phyloP scores from a whole-genome alignment of 2,113 vertebrate species.

The Progne subis region DNA sequence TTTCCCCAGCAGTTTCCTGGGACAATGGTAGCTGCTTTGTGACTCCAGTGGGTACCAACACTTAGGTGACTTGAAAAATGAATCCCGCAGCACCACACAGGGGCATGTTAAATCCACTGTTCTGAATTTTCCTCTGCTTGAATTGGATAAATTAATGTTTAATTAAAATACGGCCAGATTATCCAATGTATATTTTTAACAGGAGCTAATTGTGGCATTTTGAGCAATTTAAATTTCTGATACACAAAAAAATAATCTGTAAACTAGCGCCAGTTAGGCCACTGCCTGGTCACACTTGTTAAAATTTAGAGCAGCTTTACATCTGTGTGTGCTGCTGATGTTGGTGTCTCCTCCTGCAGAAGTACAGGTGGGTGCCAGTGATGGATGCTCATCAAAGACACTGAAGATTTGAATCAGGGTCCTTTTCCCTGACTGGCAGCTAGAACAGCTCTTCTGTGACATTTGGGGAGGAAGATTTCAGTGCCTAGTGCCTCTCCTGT shows the following conservation, averaged over 20 bases:
- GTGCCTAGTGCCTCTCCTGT: not conserved
- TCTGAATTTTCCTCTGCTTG: not conserved
- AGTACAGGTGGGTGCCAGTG: not conserved
- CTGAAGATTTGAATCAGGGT: not conserved
- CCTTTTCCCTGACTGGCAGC: not conserved
- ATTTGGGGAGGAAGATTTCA: not conserved
- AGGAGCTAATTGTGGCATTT: not conserved
- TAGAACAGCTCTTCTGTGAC: not conserved
- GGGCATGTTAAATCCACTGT: not conserved
- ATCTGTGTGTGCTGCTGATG: not conserved
- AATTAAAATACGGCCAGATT: not conserved
- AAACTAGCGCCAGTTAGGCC: not conserved
- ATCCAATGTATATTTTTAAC: not conserved
- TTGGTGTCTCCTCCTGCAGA: not conserved
- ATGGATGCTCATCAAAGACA: not conserved
- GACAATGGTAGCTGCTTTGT: not conserved
- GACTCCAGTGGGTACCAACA: not conserved
- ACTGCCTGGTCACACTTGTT: not conserved
- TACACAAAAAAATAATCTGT: not conserved
- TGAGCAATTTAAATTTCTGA: not conserved
- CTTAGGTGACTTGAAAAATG: not conserved
- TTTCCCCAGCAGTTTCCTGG: not conserved
- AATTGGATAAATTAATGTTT: not conserved
- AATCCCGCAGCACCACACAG: not conserved
- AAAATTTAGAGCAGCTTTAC: not conserved